Conservation (phyloP, 2,888 invertebrate species). For the Diachrysia chrysitis region DNA sequence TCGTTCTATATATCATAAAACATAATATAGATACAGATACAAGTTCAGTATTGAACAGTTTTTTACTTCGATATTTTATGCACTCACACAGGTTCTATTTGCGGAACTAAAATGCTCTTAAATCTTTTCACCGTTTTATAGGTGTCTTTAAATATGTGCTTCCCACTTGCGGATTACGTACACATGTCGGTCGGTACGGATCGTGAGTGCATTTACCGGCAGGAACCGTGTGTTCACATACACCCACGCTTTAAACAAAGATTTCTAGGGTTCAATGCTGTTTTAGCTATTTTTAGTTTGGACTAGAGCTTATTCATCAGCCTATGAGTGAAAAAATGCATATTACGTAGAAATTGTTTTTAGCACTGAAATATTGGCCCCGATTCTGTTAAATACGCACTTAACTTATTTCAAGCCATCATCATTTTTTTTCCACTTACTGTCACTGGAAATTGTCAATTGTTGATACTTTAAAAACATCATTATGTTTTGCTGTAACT, state of each 20-base stretch:
- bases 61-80: not conserved
- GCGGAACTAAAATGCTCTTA: not conserved
- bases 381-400: too few relatives aligned
- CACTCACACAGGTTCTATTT: not conserved
- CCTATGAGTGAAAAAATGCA: too few relatives aligned
- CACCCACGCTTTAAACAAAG: not conserved
- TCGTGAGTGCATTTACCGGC: conserved; percentile 1
- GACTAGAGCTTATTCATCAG: not conserved
- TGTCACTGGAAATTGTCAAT: too few relatives aligned
- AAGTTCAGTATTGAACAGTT: not conserved
- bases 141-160: not conserved
- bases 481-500: not conserved
- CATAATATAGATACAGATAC: not conserved
- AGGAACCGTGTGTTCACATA: not conserved
- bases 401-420: too few relatives aligned
- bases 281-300: not conserved
- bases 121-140: conserved; percentile 2
- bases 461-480: too few relatives aligned
- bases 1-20: not conserved
- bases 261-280: conserved; percentile 3
- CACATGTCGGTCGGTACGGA: not conserved
- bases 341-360: too few relatives aligned
- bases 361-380: too few relatives aligned
- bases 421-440: too few relatives aligned
- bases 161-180: not conserved